Evolutionary conservation across 2,888 invertebrate genomes (phyloP), one percentile per base, ranked within the genome.

Genomic region (Troglohyphantes excavatus): DNA sequence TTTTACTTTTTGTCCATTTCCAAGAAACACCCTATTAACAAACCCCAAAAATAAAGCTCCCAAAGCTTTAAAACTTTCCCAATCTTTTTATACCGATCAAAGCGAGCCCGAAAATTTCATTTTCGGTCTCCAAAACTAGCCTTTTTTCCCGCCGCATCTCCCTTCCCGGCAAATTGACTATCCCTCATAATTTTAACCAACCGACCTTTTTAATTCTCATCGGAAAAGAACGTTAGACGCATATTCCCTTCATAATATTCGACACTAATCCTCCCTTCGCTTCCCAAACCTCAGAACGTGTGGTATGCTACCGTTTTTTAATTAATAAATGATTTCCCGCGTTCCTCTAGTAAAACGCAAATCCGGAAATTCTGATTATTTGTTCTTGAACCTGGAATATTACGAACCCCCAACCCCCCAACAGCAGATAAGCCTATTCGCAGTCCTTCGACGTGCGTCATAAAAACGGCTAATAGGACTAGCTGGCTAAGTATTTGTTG

Each of bases 401-500:
- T 59, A 19, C n/a, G 53, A 46, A 26, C 33, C n/a, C n/a, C n/a
- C n/a, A n/a, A n/a, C n/a, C n/a, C 63, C 17, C 33, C 33, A 21
- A 26, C 61, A 33, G 70, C 72, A 88, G 81, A 88, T 88, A 81
- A 88, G 81, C 81, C 67, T 59, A 33, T 88, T 72, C 68, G 78
- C 23, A 59, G 65, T 43, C 75, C 75, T 84, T 85, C 78, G 76
- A 59, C 87, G 78, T 68, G 67, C 75, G 82, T 88, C 88, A 89
- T 89, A 89, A 89, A 89, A 89, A 89, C 82, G 82, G 88, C 75
- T 89, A 89, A 89, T 89, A 59, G 88, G 76, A 70, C 82, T 82
- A 75, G 72, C 72, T 29, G 61, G 63, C 81, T 68, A 88, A 88
- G 88, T 88, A 89, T 89, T 82, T 89, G 82, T 89, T 89, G 88